A percentile compares a stretch with the other conserved stretches of the same genome.
Conservation (phyloP, 2,888 invertebrate genomes). For the Pachydiplax longipennis region DNA sequence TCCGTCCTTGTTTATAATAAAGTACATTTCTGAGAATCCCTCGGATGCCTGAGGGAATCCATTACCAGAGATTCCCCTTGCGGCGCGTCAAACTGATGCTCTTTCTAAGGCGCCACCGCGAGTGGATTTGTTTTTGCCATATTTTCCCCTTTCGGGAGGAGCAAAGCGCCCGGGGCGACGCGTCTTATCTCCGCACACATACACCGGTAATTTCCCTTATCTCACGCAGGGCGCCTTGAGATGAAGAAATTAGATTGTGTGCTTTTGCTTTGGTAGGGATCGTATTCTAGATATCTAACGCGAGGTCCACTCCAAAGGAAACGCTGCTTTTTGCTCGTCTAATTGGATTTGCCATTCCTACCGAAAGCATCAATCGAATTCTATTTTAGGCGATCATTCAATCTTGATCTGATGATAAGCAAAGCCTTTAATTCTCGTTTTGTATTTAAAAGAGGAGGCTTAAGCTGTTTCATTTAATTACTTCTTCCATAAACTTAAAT, state of each 20-base stretch:
- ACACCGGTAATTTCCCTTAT: not conserved
- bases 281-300: too few relatives aligned
- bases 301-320: too few relatives aligned
- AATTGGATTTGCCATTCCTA: too few relatives aligned
- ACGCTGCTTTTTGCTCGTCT: too few relatives aligned
- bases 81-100: conserved; percentile 37
- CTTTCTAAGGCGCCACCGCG: conserved; percentile 25
- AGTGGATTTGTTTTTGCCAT: not conserved
- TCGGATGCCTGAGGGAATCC: conserved; percentile 21
- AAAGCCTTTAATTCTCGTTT: too few relatives aligned
- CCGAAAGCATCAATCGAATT: too few relatives aligned
- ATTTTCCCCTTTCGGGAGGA: not conserved
- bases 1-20: not conserved
- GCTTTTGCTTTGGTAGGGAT: not conserved
- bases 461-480: too few relatives aligned
- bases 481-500: too few relatives aligned
- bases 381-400: too few relatives aligned
- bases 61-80: conserved; percentile 21
- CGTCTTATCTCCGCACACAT: not conserved
- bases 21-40: not conserved
- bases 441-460: too few relatives aligned
- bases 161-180: not conserved
- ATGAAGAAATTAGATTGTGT: not conserved
- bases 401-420: too few relatives aligned
- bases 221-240: not conserved